Conservation (phyloP, 2,888 invertebrate species). For the Nemurella pictetii region DNA sequence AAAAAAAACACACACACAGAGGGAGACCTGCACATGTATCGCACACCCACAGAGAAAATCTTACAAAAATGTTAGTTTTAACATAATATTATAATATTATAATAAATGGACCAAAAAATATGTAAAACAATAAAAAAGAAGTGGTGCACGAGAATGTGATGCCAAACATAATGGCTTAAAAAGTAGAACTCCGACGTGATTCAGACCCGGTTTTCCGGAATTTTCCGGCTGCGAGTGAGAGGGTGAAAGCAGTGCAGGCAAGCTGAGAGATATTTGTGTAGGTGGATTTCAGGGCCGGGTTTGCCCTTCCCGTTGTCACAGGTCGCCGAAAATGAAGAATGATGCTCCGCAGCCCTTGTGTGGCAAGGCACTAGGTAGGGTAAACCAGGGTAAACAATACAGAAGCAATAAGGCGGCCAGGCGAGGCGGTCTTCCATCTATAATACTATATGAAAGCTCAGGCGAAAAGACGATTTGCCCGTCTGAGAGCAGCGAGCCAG, state of each 20-base stretch:
- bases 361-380: neutral
- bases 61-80: neutral
- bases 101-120: neutral
- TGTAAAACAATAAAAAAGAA: neutral
- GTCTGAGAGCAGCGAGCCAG: neutral
- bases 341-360: neutral
- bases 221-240: neutral
- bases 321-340: neutral
- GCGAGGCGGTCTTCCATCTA: no score
- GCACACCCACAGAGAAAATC: neutral
- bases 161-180: neutral
- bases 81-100: neutral
- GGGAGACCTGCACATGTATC: neutral
- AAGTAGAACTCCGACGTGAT: neutral
- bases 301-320: neutral
- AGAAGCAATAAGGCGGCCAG: neutral
- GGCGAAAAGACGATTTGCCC: neutral
- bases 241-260: neutral
- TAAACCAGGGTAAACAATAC: neutral
- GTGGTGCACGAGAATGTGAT: neutral
- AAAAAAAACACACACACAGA: neutral
- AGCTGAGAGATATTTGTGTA: neutral
- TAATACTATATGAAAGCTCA: neutral
- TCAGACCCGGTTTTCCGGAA: neutral
- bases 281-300: neutral